Evolutionary conservation across 1,140 invertebrate species (phyloP).

Genomic region (Pseudachorutes palmiensis): DNA sequence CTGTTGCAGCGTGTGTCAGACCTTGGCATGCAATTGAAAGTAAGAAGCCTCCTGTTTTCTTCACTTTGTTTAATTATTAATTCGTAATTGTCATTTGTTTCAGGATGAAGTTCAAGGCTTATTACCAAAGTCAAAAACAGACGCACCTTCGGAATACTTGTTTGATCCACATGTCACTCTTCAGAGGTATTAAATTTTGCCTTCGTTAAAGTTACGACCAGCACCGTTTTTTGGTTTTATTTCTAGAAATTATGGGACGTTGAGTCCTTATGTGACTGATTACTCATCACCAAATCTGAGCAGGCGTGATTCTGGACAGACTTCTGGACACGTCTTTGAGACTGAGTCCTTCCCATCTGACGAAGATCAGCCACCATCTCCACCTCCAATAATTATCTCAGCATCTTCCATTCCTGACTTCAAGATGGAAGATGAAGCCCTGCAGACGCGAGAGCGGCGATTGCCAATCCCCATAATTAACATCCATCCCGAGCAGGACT

Average conservation of each 20-base stretch:
- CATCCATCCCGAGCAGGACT: constrained; percentile 15
- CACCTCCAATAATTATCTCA: not conserved
- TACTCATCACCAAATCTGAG: not conserved
- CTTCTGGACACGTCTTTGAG: not conserved
- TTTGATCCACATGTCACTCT: not conserved
- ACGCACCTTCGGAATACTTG: not conserved
- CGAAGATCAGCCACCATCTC: not conserved
- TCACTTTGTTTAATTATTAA: too few species aligned
- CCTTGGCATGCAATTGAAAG: too few species aligned
- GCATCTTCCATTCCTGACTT: not conserved
- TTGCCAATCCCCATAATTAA: constrained; percentile 14
- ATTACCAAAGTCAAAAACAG: not conserved
- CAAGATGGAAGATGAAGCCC: not conserved
- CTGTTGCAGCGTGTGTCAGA: too few species aligned
- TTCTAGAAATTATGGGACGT: not conserved
- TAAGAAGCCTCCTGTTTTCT: too few species aligned
- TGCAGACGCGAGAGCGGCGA: not conserved
- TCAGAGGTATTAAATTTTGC: not conserved
- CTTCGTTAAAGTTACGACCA: not conserved
- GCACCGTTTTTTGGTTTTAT: not conserved
- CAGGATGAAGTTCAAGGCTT: not conserved
- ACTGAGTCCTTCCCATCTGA: not conserved
- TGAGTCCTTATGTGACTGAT: not conserved
- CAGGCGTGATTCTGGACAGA: not conserved
- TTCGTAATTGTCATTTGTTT: too few species aligned